A percentile compares a stretch with the other conserved stretches of the same genome.
These are phyloP conservation scores for Chamaedrilus cognettii DNA, from an alignment of 2,888 invertebrate genomes.

Conservation along the genomic window DNA sequence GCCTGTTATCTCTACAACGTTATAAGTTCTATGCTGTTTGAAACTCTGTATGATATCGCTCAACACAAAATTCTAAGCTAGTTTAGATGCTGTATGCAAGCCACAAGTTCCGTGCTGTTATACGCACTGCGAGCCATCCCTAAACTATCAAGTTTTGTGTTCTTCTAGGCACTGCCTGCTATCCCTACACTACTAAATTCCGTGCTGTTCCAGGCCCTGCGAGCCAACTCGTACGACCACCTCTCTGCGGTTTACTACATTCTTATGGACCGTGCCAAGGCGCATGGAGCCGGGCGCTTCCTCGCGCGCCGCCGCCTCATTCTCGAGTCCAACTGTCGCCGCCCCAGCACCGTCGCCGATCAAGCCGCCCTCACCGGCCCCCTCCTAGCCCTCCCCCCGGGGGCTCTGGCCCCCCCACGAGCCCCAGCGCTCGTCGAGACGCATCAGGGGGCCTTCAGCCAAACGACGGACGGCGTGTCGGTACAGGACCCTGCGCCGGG, in stretches of 20 bases:
- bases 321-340: constrained; percentile 51
- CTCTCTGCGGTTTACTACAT: constrained; percentile 93
- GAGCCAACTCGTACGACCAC: constrained; percentile 88
- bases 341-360: constrained; percentile 73
- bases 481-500: constrained; percentile 37
- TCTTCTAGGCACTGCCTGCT: too few relatives aligned
- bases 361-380: constrained; percentile 64
- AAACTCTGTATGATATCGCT: too few relatives aligned
- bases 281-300: constrained; percentile 53
- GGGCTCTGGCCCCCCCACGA: constrained; percentile 33
- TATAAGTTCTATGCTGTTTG: too few relatives aligned
- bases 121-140: too few relatives aligned
- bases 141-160: too few relatives aligned
- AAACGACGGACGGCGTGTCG: constrained; percentile 50
- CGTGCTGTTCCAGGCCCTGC: constrained; percentile 66
- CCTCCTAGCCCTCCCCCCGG: too few relatives aligned
- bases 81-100: too few relatives aligned
- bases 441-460: constrained; percentile 45
- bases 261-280: constrained; percentile 68
- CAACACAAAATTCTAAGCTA: too few relatives aligned
- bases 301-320: constrained; percentile 37
- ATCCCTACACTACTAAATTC: too few relatives aligned
- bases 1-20: too few relatives aligned
- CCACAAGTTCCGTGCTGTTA: too few relatives aligned
- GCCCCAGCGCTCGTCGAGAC: constrained; percentile 39